Percentiles rank a stretch among this genome's conserved stretches.
These are phyloP conservation scores for Eulemur coronatus DNA, from an alignment of 2,797 vertebrate genomes.

Conservation along the genomic window DNA sequence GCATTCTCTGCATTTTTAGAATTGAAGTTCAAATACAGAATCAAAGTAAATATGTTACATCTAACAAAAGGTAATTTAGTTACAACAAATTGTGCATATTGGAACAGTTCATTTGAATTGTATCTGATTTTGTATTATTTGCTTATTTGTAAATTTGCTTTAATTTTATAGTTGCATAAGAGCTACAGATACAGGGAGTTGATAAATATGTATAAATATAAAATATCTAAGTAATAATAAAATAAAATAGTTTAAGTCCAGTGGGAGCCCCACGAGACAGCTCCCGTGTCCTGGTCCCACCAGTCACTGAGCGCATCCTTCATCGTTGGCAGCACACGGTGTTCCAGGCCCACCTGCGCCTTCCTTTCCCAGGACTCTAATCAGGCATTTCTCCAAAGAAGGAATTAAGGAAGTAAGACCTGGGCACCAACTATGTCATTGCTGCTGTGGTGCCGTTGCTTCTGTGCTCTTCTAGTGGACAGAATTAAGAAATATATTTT, in stretches of 20 bases:
- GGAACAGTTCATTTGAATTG: background rate
- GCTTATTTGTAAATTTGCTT: background rate
- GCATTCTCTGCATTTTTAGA: background rate
- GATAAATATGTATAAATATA: background rate
- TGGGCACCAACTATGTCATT: background rate
- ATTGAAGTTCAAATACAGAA: background rate
- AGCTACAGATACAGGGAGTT: background rate
- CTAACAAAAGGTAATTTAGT: background rate
- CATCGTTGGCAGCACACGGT: background rate
- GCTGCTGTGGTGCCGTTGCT: background rate
- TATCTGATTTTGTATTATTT: background rate
- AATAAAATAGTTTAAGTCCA: background rate
- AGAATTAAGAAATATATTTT: background rate
- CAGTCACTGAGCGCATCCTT: background rate
- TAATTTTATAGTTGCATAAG: background rate
- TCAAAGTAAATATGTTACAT: background rate
- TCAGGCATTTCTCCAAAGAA: background rate
- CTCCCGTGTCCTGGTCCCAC: too few species aligned
- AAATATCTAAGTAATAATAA: background rate
- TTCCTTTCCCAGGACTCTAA: background rate
- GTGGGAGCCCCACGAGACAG: background rate
- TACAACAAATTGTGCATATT: background rate
- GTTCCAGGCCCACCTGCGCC: background rate
- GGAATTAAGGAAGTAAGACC: background rate
- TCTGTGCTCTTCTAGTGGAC: background rate